Percentiles rank a stretch among this genome's conserved stretches.
These are phyloP conservation scores for Lingula anatina DNA, from an alignment of 2,888 invertebrate genomes.

Conservation along the genomic window DNA sequence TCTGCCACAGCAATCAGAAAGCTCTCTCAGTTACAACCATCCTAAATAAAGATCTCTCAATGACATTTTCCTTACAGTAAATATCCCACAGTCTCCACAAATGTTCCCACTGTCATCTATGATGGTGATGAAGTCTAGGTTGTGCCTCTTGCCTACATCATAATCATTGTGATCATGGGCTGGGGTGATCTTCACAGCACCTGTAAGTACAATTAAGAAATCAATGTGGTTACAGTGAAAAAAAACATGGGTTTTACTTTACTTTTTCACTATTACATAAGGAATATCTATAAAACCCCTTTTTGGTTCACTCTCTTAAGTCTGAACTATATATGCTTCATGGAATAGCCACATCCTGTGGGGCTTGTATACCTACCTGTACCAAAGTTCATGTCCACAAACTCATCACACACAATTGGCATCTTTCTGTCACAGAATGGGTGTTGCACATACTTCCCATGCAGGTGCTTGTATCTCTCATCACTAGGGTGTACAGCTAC, in stretches of 20 bases:
- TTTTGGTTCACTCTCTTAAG: no score
- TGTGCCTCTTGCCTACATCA: slow-evolving; percentile 85
- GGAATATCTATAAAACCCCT: no score
- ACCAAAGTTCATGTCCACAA: slow-evolving; percentile 92
- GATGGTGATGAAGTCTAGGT: slow-evolving; percentile 79
- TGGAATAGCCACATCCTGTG: no score
- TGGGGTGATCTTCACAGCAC: slow-evolving; percentile 98
- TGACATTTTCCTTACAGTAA: slow-evolving; percentile 67
- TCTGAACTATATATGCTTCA: no score
- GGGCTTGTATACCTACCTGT: slow-evolving; percentile 80
- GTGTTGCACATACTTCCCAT: slow-evolving; percentile 79
- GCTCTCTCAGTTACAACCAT: no score
- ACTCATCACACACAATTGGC: slow-evolving; percentile 86
- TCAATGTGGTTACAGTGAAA: no score
- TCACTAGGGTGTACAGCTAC: slow-evolving; percentile 95
- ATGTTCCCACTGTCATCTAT: slow-evolving; percentile 88
- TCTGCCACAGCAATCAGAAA: no score
- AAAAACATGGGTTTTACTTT: no score
- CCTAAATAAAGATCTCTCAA: no score
- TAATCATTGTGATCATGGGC: slow-evolving; percentile 97
- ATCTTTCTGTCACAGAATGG: slow-evolving; percentile 76
- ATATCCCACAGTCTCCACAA: slow-evolving; percentile 71
- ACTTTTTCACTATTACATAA: no score
- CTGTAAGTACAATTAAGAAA: no score
- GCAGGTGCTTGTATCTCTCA: slow-evolving; percentile 69